phyloP scores from a whole-genome alignment of 2,888 invertebrate genomes.

The Resseliella maxima region DNA sequence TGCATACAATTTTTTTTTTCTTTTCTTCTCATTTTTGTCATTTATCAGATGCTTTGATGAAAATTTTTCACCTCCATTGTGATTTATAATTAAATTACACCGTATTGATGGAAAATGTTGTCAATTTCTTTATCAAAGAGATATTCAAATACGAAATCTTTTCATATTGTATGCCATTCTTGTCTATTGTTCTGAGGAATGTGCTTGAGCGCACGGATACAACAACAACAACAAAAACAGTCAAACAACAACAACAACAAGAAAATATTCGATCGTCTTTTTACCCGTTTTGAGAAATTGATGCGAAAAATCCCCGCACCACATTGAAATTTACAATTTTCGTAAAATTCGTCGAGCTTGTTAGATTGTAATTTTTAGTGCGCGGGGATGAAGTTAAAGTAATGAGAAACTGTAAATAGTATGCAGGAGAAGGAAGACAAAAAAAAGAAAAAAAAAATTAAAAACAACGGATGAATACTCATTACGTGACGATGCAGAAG shows the following conservation, averaged over 20 bases:
- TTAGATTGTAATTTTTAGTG: neutral
- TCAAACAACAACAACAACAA: too few species aligned
- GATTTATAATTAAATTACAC: conserved; percentile 27
- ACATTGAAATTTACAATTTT: too few species aligned
- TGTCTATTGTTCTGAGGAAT: too few species aligned
- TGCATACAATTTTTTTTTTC: neutral
- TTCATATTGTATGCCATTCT: too few species aligned
- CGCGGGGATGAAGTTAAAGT: neutral
- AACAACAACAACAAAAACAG: too few species aligned
- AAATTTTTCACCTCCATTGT: conserved; percentile 26
- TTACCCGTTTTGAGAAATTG: too few species aligned
- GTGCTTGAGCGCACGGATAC: too few species aligned
- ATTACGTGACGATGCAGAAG: neutral
- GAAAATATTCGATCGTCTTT: too few species aligned
- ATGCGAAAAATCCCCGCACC: too few species aligned
- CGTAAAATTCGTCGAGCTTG: neutral
- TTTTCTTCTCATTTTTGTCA: neutral
- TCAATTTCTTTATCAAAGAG: neutral
- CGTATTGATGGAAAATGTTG: conserved; percentile 17
- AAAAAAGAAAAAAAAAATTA: neutral
- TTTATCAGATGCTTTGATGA: conserved; percentile 28
- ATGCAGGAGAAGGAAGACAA: too few species aligned
- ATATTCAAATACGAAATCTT: neutral
- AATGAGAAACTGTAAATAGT: neutral
- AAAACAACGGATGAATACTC: neutral